Evolutionary conservation across 2,113 vertebrate species (phyloP).

Genomic region (Sylvicapra grimmia): DNA sequence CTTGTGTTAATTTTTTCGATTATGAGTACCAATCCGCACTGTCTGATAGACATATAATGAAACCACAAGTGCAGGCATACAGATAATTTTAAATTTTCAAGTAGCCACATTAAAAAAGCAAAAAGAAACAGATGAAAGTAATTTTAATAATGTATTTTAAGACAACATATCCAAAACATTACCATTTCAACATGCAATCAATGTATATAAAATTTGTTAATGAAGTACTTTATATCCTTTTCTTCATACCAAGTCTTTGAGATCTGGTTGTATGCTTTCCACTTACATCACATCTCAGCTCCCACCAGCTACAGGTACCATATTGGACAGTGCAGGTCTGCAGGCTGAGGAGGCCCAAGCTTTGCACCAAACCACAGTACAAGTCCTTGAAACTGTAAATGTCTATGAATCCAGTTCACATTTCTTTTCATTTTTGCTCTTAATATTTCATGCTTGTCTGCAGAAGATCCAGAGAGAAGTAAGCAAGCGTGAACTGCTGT

Average conservation of each 20-base stretch:
- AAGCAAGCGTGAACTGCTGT: background rate
- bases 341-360: background rate
- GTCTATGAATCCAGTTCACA: background rate
- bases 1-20: background rate
- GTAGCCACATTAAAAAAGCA: background rate
- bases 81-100: background rate
- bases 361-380: background rate
- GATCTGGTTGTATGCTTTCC: background rate
- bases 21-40: background rate
- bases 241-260: background rate
- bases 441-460: background rate
- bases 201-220: background rate
- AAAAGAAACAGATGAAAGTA: background rate
- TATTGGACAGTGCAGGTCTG: background rate
- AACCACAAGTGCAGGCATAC: background rate
- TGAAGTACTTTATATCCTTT: background rate
- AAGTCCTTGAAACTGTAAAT: background rate
- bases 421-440: constrained; percentile 11
- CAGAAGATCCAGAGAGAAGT: background rate
- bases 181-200: background rate
- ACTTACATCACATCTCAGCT: background rate
- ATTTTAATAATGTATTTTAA: background rate
- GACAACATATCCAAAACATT: background rate
- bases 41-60: background rate
- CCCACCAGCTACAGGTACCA: background rate